phyloP scores from a whole-genome alignment of 2,113 vertebrate species.

The Irena cyanogastra region DNA sequence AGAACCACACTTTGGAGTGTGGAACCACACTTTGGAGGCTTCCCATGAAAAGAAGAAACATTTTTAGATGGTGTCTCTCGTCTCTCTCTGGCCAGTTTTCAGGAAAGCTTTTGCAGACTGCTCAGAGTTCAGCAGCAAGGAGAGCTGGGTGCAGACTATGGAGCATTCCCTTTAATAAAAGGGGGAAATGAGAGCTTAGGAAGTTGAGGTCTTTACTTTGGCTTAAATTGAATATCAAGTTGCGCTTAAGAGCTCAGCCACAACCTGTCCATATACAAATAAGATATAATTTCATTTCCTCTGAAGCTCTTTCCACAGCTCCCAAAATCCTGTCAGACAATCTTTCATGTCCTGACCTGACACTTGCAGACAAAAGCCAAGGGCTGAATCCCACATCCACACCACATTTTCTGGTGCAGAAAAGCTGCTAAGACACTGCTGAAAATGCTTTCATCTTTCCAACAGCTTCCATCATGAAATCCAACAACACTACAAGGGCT shows the following conservation, averaged over 20 bases:
- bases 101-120: not conserved
- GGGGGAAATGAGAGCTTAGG: not conserved
- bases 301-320: not conserved
- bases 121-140: not conserved
- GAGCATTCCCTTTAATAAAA: not conserved
- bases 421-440: not conserved
- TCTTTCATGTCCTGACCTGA: not conserved
- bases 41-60: not conserved
- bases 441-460: not conserved
- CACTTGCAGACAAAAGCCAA: not conserved
- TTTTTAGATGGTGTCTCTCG: not conserved
- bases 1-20: not conserved
- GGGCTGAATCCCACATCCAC: not conserved
- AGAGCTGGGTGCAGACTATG: not conserved
- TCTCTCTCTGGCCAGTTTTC: not conserved
- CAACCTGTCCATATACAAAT: not conserved
- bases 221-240: not conserved
- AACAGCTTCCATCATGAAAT: not conserved
- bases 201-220: not conserved
- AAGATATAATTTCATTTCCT: not conserved
- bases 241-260: not conserved
- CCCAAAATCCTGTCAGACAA: not conserved
- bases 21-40: not conserved
- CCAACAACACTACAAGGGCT: fast-evolving
- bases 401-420: not conserved